Evolutionary conservation across 2,888 invertebrate species (phyloP), one percentile per base, ranked within the genome.

Genomic region (Cryptosula pallasiana): DNA sequence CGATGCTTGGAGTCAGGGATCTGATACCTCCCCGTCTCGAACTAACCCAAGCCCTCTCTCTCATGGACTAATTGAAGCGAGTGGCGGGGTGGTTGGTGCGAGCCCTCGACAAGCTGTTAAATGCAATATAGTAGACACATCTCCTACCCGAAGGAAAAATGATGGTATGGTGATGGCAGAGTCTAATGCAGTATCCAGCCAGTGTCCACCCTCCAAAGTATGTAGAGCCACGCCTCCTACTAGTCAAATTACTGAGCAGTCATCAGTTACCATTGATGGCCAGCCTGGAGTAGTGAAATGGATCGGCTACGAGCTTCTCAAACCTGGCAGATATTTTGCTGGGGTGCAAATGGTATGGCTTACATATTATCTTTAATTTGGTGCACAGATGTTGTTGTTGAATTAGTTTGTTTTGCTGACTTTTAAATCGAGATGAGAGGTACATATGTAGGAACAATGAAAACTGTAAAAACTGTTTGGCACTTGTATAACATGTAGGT

Each of bases 161-260:
- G 25, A 63, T 27, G 55, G 25, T n/a, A 3, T n/a, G 5, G n/a
- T 5, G 9, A 29, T 32, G 45, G 9, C 45, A 20, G 45, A 45
- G 20, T 5, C 20, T 13, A 57, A 57, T 5, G 57, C 20, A 23
- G 57, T 16, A 5, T 45, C 45, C 9, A 5, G 25, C n/a, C 57
- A 23, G 25, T 9, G 5, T 5, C 5, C n/a, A 9, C 3, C n/a
- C 5, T n/a, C n/a, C 25, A 13, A 9, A 9, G 63, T 63, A 13
- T 63, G 63, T 34, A 25, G 63, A 32, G 27, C 32, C 13, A 63
- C 63, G 13, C 63, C 63, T 32, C 13, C 27, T 25, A 25, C 63
- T 63, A 63, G 63, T 63, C 63, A 63, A 29, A 34, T 63, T 32
- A 63, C 32, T 63, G 63, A 63, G 63, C 29, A n/a, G 2, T 63